Evolutionary conservation across 2,113 vertebrate species (phyloP).

Genomic region (Ardeotis arabs): DNA sequence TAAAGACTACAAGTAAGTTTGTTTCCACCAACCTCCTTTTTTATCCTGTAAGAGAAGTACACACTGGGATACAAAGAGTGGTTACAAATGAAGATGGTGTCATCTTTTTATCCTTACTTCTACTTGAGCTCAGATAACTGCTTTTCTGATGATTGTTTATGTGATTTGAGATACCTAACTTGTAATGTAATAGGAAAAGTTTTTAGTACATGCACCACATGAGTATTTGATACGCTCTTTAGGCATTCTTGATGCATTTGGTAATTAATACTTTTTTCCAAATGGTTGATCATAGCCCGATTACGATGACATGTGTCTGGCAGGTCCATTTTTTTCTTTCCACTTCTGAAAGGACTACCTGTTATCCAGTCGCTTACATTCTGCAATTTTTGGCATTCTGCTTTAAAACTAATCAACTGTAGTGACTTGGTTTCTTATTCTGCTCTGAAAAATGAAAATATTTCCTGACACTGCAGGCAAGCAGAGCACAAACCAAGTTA

Average conservation of each 20-base stretch:
- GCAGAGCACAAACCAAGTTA: not conserved
- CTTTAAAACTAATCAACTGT: not conserved
- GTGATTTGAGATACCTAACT: not conserved
- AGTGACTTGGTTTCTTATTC: not conserved
- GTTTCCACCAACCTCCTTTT: not conserved
- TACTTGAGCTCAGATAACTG: not conserved
- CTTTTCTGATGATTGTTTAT: not conserved
- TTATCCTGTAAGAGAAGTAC: not conserved
- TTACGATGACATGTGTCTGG: rapidly evolving
- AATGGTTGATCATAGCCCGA: not conserved
- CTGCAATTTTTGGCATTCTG: not conserved
- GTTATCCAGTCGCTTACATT: not conserved
- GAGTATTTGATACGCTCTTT: not conserved
- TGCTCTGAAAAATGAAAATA: not conserved
- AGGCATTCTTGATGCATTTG: not conserved
- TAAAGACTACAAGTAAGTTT: conserved; percentile 83
- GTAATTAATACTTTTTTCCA: not conserved
- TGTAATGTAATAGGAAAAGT: not conserved
- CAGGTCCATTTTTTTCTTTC: not conserved
- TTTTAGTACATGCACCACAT: not conserved
- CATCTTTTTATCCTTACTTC: not conserved
- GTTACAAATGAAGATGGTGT: not conserved
- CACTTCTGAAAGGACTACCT: not conserved
- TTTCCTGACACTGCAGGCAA: not conserved
- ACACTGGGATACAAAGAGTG: not conserved